Percentiles rank a stretch among this genome's conserved stretches.
phyloP scores from a whole-genome alignment of 2,113 vertebrate genomes.

The Aplodontia rufa region DNA sequence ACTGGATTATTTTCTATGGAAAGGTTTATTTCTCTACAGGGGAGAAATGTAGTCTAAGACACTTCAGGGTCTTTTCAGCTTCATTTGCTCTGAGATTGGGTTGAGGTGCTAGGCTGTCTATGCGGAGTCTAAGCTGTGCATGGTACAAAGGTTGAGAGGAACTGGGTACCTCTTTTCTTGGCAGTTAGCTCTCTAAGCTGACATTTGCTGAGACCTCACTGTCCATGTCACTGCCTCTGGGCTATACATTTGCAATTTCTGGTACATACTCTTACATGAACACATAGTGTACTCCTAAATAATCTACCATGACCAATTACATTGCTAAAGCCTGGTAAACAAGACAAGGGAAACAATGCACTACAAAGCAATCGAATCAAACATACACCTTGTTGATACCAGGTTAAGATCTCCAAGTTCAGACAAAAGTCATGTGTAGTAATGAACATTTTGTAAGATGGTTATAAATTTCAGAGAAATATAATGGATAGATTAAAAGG shows the following conservation, averaged over 20 bases:
- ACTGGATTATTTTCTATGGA: not conserved
- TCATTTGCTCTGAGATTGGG: not conserved
- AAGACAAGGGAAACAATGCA: not conserved
- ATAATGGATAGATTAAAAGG: not conserved
- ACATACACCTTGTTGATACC: not conserved
- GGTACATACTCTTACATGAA: not conserved
- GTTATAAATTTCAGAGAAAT: not conserved
- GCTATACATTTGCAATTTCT: not conserved
- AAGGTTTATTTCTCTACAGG: not conserved
- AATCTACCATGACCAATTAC: not conserved
- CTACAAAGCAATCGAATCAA: not conserved
- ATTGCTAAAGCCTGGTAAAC: not conserved
- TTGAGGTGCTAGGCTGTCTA: not conserved
- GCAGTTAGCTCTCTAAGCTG: not conserved
- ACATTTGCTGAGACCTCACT: not conserved
- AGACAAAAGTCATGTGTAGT: not conserved
- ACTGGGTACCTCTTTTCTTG: not conserved
- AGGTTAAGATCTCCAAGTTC: not conserved
- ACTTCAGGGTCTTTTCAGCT: not conserved
- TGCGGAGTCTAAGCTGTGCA: not conserved
- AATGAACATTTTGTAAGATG: not conserved
- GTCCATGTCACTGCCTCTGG: not conserved
- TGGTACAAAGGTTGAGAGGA: not conserved
- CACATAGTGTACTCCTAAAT: not conserved
- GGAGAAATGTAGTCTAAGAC: not conserved